These are phyloP conservation scores for Clistopyga incitator DNA, from an alignment of 2,888 invertebrate genomes.

Conservation along the genomic window DNA sequence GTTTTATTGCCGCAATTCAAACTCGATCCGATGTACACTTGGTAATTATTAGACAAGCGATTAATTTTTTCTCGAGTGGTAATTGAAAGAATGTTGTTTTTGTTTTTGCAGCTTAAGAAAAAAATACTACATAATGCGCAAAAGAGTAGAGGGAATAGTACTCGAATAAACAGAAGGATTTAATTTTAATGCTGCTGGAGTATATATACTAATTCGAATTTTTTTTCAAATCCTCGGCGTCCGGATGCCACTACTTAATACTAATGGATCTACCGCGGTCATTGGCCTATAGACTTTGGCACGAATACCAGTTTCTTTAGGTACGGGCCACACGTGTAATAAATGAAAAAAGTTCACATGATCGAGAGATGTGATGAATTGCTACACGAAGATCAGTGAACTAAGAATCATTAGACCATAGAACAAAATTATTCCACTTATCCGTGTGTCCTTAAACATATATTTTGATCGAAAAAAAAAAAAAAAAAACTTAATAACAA, in stretches of 20 bases:
- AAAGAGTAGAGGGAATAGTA: too few species aligned
- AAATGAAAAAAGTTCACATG: background rate
- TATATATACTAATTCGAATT: too few species aligned
- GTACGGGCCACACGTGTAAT: background rate
- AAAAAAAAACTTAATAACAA: too few species aligned
- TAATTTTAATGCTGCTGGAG: too few species aligned
- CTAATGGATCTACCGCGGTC: conserved; percentile 7
- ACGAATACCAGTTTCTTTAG: background rate
- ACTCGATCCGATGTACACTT: background rate
- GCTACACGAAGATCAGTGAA: background rate
- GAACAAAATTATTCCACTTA: background rate
- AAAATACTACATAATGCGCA: too few species aligned
- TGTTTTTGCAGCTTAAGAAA: too few species aligned
- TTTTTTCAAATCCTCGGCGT: too few species aligned
- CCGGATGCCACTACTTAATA: too few species aligned
- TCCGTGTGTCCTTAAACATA: background rate
- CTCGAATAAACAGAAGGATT: too few species aligned
- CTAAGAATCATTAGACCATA: background rate
- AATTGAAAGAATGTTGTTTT: too few species aligned
- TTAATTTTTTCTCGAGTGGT: too few species aligned
- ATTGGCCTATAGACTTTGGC: conserved; percentile 15
- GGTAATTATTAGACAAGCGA: background rate
- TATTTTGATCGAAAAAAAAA: background rate
- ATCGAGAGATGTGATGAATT: background rate
- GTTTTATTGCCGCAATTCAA: background rate